Conservation (phyloP, 2,113 vertebrate species). For the Eonycteris spelaea region DNA sequence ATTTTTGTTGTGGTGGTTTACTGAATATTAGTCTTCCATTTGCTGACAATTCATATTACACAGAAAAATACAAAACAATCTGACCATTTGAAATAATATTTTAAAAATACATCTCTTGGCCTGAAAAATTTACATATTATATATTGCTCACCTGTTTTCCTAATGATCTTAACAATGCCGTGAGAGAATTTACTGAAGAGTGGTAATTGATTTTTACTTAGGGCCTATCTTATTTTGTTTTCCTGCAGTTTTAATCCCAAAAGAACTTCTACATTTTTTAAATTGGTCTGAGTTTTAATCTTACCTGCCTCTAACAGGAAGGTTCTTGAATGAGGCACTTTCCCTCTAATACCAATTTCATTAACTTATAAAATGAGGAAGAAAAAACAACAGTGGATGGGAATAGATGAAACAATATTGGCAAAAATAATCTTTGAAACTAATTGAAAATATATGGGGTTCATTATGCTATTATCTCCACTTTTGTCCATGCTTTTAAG, state of each 20-base stretch:
- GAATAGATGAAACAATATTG: background rate
- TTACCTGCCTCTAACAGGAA: background rate
- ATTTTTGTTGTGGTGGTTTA: background rate
- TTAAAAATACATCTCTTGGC: background rate
- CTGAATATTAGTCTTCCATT: background rate
- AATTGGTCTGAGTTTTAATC: background rate
- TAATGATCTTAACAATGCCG: background rate
- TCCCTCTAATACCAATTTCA: background rate
- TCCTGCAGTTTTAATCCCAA: background rate
- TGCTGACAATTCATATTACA: constrained; percentile 1
- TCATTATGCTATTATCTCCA: background rate
- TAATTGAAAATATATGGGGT: background rate
- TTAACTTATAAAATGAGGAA: background rate
- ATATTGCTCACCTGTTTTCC: background rate
- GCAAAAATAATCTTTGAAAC: background rate
- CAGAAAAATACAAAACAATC: background rate
- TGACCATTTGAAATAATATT: background rate
- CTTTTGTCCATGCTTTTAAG: constrained; percentile 1
- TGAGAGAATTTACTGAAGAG: background rate
- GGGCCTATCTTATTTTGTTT: background rate
- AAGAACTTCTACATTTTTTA: background rate
- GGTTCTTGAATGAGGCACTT: background rate
- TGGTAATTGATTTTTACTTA: background rate
- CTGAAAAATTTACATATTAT: background rate
- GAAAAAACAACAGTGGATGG: background rate